Evolutionary conservation across 2,888 invertebrate species (phyloP), one percentile per base, ranked within the genome.

Genomic region (Watsonalla binaria): DNA sequence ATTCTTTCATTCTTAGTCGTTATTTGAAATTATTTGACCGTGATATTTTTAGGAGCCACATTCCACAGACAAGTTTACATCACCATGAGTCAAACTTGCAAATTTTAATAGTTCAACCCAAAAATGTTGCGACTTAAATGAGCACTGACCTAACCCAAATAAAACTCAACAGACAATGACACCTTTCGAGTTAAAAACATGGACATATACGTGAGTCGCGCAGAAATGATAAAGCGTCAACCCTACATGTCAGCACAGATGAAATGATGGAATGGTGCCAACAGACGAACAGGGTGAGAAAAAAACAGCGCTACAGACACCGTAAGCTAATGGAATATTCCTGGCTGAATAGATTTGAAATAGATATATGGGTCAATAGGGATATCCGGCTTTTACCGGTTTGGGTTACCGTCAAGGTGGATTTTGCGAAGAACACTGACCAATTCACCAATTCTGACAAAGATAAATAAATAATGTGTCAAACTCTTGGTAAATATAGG

Each of bases 301-400:
- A 55, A 60, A 59, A 56, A 53, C 11, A 11, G 2, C 42, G 45
- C 39, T 45, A 59, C 45, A 55, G 59, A 42, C 52, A 56, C 54
- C 51, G 62, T 53, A 58, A 60, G 60, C 65, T 70, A 70, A 76
- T 76, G 72, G 70, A 76, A 78, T 74, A 72, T 70, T 70, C 62
- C 65, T 61, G 58, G 59, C 63, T 66, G 59, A 69, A 71, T 68
- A 62, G 61, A 72, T 72, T 68, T 61, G 56, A 66, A 67, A 65
- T 62, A 62, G 61, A 56, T 64, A 66, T 66, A 51, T 53, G 54
- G 46, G 51, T 39, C 50, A 33, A 54, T 57, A 55, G 13, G 53
- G 56, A 33, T 54, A 52, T 53, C 37, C 53, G 24, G 24, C 24
- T 24, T 24, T 45, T 48, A 39, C 24, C 45, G 49, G 37, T 37